phyloP scores from a whole-genome alignment of 2,113 vertebrate genomes.

The Probosciger aterrimus region DNA sequence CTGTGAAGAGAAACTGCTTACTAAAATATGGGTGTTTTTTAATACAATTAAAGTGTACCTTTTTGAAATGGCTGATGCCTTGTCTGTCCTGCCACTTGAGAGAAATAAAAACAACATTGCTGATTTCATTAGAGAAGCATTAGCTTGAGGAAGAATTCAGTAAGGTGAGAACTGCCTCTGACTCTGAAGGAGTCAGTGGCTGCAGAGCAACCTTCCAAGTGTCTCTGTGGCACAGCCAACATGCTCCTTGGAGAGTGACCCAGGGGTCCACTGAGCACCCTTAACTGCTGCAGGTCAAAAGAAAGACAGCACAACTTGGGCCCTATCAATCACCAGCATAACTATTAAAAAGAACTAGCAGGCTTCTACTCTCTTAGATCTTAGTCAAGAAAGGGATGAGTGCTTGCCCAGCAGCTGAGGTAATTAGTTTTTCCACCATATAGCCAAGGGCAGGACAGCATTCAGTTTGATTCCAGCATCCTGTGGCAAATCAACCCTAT shows the following conservation, averaged over 20 bases:
- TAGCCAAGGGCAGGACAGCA: not conserved
- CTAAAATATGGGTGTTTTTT: conserved; percentile 63
- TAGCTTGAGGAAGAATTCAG: not conserved
- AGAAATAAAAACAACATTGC: not conserved
- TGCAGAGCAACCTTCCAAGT: not conserved
- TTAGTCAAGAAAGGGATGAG: not conserved
- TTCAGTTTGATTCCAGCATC: not conserved
- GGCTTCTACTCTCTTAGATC: not conserved
- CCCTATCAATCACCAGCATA: not conserved
- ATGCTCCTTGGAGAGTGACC: not conserved
- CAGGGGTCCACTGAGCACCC: not conserved
- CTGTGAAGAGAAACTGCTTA: conserved; percentile 68
- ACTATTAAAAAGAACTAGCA: not conserved
- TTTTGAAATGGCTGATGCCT: conserved; percentile 66
- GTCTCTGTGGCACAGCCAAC: not conserved
- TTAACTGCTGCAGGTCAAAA: not conserved
- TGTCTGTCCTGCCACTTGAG: conserved; percentile 29
- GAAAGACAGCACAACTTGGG: not conserved
- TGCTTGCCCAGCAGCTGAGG: not conserved
- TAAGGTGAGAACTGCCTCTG: not conserved
- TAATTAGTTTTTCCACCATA: not conserved
- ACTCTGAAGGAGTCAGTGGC: not conserved
- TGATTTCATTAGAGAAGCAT: not conserved
- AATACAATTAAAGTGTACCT: conserved; percentile 75
- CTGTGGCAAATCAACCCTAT: not conserved